These are phyloP conservation scores for Paracanthobrama guichenoti DNA, from an alignment of 2,113 vertebrate species.

Conservation along the genomic window DNA sequence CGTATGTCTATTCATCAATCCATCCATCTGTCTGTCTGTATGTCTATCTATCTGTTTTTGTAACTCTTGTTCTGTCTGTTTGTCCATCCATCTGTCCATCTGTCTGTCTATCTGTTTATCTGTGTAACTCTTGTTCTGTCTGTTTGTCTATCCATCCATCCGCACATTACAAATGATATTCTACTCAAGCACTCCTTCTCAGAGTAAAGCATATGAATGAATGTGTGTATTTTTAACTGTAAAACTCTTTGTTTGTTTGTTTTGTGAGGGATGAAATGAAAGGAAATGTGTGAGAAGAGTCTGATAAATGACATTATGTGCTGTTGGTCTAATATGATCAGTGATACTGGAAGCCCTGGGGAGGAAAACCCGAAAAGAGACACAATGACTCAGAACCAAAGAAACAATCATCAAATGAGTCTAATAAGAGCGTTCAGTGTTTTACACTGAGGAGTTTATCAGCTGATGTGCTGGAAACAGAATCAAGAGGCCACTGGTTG, in stretches of 20 bases:
- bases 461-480: neutral
- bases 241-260: neutral
- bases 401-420: neutral
- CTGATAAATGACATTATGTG: conserved; percentile 5
- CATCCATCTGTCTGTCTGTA: neutral
- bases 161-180: neutral
- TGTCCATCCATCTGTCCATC: neutral
- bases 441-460: neutral
- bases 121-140: neutral
- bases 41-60: neutral
- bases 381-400: neutral
- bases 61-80: neutral
- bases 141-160: neutral
- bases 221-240: neutral
- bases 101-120: neutral
- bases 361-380: neutral
- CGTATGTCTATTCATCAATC: neutral
- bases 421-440: neutral
- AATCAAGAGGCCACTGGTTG: neutral
- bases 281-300: neutral
- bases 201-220: neutral
- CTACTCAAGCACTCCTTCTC: neutral
- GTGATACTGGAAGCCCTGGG: neutral
- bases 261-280: neutral
- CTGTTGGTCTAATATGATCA: neutral